Base-by-base conservation (phyloP, 2,113 vertebrate species). In the Neodon shergylaensis region DNA sequence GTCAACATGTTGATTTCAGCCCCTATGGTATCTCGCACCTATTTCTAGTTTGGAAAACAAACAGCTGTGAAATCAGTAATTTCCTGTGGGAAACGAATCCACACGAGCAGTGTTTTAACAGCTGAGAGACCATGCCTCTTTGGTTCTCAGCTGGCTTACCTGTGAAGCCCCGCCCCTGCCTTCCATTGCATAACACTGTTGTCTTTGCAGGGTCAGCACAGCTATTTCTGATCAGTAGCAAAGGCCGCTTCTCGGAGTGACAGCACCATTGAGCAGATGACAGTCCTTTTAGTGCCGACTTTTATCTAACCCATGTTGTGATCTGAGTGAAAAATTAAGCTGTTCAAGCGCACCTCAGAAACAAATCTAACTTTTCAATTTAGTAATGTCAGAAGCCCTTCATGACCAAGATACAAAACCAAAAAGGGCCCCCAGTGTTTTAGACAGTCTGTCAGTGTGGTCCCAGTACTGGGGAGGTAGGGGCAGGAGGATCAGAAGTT, bases 231-330 rank as follows among this genome's bases (percentile, higher is more conserved):
- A 7, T 74, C 52, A 78, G 68, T 86, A 66, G 10, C 47, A 85
- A 94, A 90, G 84, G 95, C 84, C 89, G 83, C 94, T 96, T 97
- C 91, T 97, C 95, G 91, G 96, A 97, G 97, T 92, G 96, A 97
- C 88, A 92, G 90, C 68, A 0, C 12, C 24, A 22, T 66, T 21
- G 70, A 93, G 96, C 31, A 42, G 91, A 87, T 92, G 88, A 79
- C 94, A 81, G 89, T 77, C 96, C 94, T 90, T 81, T 47, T 0
- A 1, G 78, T 72, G 39, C 28, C 6, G 92, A 66, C 72, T 97
- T 85, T 24, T 89, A 94, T 79, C 22, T 76, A 47, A 39, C 28
- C 17, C 9, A 9, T 11, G 72, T 90, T 68, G 28, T 87, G 73
- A 0, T 85, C 83, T 65, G 94, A 36, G 82, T 77, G 76, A 42